These are phyloP conservation scores for Phocoena phocoena DNA, from an alignment of 2,113 vertebrate species.

Conservation along the genomic window DNA sequence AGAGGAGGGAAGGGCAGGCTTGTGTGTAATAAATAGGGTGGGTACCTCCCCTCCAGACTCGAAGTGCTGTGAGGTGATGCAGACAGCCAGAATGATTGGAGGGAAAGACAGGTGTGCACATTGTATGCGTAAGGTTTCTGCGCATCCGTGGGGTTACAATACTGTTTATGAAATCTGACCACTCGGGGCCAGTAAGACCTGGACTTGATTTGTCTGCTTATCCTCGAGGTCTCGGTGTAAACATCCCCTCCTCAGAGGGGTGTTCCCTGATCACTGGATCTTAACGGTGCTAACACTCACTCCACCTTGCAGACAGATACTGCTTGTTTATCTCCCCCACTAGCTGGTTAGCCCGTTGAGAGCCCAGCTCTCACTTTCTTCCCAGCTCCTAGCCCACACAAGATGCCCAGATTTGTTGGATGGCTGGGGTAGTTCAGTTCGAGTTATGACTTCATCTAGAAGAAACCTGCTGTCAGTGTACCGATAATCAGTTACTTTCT, in stretches of 20 bases:
- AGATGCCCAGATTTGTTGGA: not conserved
- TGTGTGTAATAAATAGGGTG: not conserved
- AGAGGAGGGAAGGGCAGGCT: not conserved
- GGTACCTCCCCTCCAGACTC: not conserved
- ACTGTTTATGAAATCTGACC: not conserved
- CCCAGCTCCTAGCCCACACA: not conserved
- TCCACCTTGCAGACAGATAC: not conserved
- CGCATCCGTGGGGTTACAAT: fast-evolving
- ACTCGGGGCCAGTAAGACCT: not conserved
- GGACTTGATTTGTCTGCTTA: not conserved
- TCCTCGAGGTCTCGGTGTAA: not conserved
- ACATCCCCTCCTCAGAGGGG: not conserved
- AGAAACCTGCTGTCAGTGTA: not conserved
- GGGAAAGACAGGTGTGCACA: not conserved
- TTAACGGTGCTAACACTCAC: not conserved
- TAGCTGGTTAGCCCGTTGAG: not conserved
- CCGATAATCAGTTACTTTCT: constrained; percentile 1
- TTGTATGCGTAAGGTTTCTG: not conserved
- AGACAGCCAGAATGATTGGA: not conserved
- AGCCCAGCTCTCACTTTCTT: not conserved
- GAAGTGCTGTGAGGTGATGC: not conserved
- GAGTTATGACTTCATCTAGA: not conserved
- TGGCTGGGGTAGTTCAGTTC: not conserved
- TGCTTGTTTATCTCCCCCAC: not conserved
- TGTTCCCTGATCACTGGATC: not conserved